A percentile compares a stretch with the other conserved stretches of the same genome.
Conservation (phyloP, 2,113 vertebrate genomes). For the Oplegnathus fasciatus region DNA sequence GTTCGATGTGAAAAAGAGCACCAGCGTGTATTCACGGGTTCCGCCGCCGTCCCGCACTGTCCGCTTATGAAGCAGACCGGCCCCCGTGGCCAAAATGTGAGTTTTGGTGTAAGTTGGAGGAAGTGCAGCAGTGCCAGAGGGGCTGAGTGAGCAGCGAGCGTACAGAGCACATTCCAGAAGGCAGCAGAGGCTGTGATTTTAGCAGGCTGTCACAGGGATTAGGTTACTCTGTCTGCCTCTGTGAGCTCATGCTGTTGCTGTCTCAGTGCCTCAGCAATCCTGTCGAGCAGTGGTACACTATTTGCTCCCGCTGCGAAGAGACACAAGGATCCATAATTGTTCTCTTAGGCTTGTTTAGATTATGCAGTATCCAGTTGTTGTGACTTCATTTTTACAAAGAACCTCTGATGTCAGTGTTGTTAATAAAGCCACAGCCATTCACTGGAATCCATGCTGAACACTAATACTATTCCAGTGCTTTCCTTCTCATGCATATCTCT, state of each 20-base stretch:
- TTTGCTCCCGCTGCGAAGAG: constrained; percentile 33
- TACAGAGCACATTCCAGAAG: constrained; percentile 82
- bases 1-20: constrained; percentile 27
- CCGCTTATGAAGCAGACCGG: constrained; percentile 24
- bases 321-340: constrained; percentile 38
- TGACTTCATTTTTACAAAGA: constrained; percentile 18
- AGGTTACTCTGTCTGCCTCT: constrained; percentile 81
- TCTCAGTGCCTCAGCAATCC: constrained; percentile 69
- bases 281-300: constrained; percentile 33
- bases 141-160: constrained; percentile 73
- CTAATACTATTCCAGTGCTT: not conserved
- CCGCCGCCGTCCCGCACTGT: not conserved
- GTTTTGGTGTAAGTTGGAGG: constrained; percentile 72
- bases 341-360: constrained; percentile 29
- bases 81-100: constrained; percentile 57
- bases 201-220: constrained; percentile 84
- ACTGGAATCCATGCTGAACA: not conserved
- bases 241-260: constrained; percentile 79
- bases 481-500: not conserved
- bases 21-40: not conserved
- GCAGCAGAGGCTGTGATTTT: constrained; percentile 83
- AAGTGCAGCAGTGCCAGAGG: constrained; percentile 72
- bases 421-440: not conserved
- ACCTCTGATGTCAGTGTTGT: not conserved
- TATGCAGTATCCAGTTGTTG: constrained; percentile 18